Evolutionary conservation across 2,113 vertebrate genomes (phyloP).

Genomic region (Megaleporinus macrocephalus): DNA sequence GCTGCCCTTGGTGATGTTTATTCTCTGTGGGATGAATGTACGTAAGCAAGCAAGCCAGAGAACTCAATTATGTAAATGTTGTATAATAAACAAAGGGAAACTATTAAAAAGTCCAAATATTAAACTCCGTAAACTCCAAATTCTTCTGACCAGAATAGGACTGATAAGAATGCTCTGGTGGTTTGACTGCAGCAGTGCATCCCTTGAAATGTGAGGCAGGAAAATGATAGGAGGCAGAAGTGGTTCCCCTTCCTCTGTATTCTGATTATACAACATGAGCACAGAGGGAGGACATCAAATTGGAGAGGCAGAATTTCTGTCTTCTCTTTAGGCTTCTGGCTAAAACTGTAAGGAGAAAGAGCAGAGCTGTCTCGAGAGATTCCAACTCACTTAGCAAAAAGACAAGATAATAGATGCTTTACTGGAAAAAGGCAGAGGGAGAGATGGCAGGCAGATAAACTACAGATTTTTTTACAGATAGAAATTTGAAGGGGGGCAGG

Average conservation of each 20-base stretch:
- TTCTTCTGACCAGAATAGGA: background rate
- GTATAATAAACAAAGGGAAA: background rate
- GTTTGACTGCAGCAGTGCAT: background rate
- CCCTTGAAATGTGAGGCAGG: background rate
- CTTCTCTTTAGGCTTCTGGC: background rate
- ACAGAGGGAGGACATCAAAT: background rate
- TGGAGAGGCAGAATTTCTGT: background rate
- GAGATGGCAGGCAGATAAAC: conserved; percentile 9
- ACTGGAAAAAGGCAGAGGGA: background rate
- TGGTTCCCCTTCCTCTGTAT: background rate
- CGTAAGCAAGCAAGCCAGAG: too few species aligned
- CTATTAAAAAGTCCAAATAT: background rate
- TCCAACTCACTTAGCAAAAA: background rate
- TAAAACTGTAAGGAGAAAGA: background rate
- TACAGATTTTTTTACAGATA: too few species aligned
- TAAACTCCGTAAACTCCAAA: background rate
- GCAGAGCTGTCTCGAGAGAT: background rate
- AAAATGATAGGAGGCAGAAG: background rate
- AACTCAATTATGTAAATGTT: too few species aligned
- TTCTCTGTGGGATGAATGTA: too few species aligned
- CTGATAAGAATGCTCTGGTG: background rate
- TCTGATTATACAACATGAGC: conserved; percentile 2
- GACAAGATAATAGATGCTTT: conserved; percentile 14
- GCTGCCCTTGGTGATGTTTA: too few species aligned
- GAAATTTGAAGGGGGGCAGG: background rate